Percentiles rank a stretch among this genome's conserved stretches.
Evolutionary conservation across 2,113 vertebrate species (phyloP).

Genomic region (Ifrita kowaldi): DNA sequence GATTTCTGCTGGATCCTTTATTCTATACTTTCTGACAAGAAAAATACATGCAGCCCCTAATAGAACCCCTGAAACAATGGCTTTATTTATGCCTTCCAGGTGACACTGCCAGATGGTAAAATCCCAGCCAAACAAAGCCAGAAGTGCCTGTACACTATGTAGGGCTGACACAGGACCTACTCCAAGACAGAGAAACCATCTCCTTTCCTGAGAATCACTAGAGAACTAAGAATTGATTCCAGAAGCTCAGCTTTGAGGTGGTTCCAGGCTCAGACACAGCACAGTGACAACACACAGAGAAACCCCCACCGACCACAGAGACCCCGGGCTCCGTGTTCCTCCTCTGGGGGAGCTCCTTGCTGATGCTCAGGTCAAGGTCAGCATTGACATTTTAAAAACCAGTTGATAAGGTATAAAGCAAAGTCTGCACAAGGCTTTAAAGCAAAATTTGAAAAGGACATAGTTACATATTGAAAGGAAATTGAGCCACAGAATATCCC

Average conservation of each 20-base stretch:
- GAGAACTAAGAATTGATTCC: neutral
- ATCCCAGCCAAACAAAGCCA: neutral
- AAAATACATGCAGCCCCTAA: neutral
- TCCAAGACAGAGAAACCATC: neutral
- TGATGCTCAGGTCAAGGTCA: neutral
- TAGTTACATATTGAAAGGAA: slow-evolving; percentile 39
- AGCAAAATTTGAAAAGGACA: slow-evolving; percentile 9
- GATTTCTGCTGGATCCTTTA: slow-evolving; percentile 3
- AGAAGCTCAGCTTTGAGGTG: neutral
- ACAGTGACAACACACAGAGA: neutral
- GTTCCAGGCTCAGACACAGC: neutral
- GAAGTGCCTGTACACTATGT: neutral
- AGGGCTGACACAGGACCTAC: neutral
- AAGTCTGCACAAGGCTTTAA: neutral
- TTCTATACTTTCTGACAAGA: neutral
- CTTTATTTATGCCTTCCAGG: slow-evolving; percentile 43
- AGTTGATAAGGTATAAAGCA: neutral
- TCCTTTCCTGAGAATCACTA: neutral
- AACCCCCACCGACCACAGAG: neutral
- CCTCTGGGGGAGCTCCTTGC: neutral
- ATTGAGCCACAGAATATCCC: slow-evolving; percentile 18
- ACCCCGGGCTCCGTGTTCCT: neutral
- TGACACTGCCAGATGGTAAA: slow-evolving; percentile 32
- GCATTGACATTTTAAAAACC: neutral
- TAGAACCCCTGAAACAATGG: neutral